Conservation (phyloP, 2,888 invertebrate species). For the Sicus ferrugineus region DNA sequence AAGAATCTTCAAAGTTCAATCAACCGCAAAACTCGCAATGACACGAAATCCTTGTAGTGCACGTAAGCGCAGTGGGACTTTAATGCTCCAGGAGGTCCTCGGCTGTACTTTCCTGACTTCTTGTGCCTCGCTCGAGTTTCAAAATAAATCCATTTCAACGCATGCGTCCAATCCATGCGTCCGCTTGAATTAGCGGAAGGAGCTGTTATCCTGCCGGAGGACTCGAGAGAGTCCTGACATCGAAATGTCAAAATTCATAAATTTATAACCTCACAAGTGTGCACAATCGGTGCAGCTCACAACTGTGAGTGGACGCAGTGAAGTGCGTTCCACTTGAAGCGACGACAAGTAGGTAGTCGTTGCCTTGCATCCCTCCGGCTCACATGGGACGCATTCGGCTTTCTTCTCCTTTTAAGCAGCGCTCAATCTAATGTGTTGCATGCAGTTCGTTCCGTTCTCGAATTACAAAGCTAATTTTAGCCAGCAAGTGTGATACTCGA, state of each 20-base stretch:
- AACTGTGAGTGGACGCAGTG: neutral
- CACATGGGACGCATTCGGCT: constrained; percentile 36
- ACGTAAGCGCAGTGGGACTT: constrained; percentile 14
- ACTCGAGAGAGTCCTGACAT: neutral
- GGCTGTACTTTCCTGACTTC: neutral
- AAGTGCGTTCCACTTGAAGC: constrained; percentile 49
- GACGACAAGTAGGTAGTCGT: constrained; percentile 51
- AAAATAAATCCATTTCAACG: constrained; percentile 24
- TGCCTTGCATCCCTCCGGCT: neutral
- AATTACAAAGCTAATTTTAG: constrained; percentile 44
- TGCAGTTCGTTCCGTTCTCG: constrained; percentile 36
- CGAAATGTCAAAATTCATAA: constrained; percentile 35
- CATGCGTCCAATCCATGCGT: constrained; percentile 33
- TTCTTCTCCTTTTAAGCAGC: constrained; percentile 23
- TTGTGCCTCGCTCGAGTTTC: neutral
- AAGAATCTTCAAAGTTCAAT: neutral
- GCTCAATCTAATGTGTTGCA: constrained; percentile 1
- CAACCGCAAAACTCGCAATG: constrained; percentile 22
- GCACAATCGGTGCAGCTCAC: neutral
- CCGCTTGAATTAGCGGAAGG: constrained; percentile 37
- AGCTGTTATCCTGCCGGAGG: neutral
- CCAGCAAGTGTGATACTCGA: constrained; percentile 30
- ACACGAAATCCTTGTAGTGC: constrained; percentile 15
- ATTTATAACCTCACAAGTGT: constrained; percentile 37
- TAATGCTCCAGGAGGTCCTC: neutral